Percentiles rank a stretch among this genome's conserved stretches.
Evolutionary conservation across 2,888 invertebrate genomes (phyloP).

Genomic region (Spilosoma lubricipeda): DNA sequence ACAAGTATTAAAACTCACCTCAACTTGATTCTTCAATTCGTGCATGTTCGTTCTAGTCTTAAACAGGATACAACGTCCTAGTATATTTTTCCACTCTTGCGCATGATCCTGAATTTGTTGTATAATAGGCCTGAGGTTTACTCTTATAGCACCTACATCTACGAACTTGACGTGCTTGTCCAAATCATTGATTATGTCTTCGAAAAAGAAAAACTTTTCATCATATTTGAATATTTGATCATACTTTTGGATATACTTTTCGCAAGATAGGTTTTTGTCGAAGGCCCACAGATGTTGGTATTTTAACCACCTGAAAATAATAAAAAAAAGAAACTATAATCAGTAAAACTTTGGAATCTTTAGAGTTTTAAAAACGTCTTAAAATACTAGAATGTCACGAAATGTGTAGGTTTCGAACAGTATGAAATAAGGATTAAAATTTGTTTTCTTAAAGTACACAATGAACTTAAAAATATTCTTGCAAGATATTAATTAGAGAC

Average conservation of each 20-base stretch:
- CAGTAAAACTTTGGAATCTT: not conserved
- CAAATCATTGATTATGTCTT: slow-evolving; percentile 90
- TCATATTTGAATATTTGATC: slow-evolving; percentile 88
- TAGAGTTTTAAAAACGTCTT: not conserved
- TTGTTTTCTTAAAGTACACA: too few relatives aligned
- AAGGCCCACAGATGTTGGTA: slow-evolving; percentile 92
- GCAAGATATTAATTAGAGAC: too few relatives aligned
- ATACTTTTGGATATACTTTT: slow-evolving; percentile 90
- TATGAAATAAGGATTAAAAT: too few relatives aligned
- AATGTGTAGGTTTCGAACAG: too few relatives aligned
- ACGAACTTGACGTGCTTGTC: slow-evolving; percentile 85
- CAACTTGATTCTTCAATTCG: slow-evolving; percentile 89
- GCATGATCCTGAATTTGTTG: slow-evolving; percentile 89
- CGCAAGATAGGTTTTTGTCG: slow-evolving; percentile 91
- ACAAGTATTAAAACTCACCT: slow-evolving; percentile 78
- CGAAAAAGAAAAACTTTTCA: slow-evolving; percentile 94
- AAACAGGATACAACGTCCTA: slow-evolving; percentile 89
- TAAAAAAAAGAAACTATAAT: not conserved
- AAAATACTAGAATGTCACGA: not conserved
- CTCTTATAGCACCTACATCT: slow-evolving; percentile 89
- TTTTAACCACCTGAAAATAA: slow-evolving; percentile 90
- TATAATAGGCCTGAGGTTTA: slow-evolving; percentile 91
- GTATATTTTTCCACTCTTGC: slow-evolving; percentile 91
- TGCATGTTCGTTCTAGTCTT: slow-evolving; percentile 90
- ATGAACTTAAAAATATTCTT: too few relatives aligned